Percentiles rank a stretch among this genome's conserved stretches.
Conservation (phyloP, 2,113 vertebrate genomes). For the Nematolebias whitei region DNA sequence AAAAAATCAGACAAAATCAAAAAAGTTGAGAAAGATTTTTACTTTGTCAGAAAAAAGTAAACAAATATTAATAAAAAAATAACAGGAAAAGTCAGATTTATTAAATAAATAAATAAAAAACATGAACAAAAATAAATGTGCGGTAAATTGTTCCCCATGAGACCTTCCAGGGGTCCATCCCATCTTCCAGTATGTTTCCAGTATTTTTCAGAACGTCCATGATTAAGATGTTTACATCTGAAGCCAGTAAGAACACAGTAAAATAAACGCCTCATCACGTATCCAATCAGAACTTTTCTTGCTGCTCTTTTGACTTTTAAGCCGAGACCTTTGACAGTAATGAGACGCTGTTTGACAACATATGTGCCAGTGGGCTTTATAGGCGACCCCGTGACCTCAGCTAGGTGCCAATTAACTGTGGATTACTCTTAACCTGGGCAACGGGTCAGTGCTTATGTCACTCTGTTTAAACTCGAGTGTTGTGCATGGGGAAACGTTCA, state of each 20-base stretch:
- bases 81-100: too few relatives aligned
- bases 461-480: slow-evolving; percentile 64
- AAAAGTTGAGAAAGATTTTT: too few relatives aligned
- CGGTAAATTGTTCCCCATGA: too few relatives aligned
- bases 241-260: slow-evolving; percentile 15
- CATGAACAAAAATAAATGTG: too few relatives aligned
- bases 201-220: slow-evolving; percentile 10
- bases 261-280: slow-evolving; percentile 46
- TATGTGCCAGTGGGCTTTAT: slow-evolving; percentile 69
- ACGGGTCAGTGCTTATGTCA: slow-evolving; percentile 74
- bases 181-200: too few relatives aligned
- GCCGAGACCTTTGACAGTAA: slow-evolving; percentile 68
- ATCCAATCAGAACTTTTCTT: slow-evolving; percentile 51
- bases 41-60: too few relatives aligned
- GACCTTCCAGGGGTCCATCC: too few relatives aligned
- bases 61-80: too few relatives aligned
- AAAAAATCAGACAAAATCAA: too few relatives aligned
- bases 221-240: slow-evolving; percentile 17
- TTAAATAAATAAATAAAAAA: too few relatives aligned
- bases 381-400: slow-evolving; percentile 65
- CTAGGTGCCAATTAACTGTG: slow-evolving; percentile 81
- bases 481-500: slow-evolving; percentile 34
- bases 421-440: slow-evolving; percentile 77
- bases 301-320: slow-evolving; percentile 75
- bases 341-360: slow-evolving; percentile 79